Evolutionary conservation across 2,888 invertebrate genomes (phyloP).

Genomic region (Dynastes maya): DNA sequence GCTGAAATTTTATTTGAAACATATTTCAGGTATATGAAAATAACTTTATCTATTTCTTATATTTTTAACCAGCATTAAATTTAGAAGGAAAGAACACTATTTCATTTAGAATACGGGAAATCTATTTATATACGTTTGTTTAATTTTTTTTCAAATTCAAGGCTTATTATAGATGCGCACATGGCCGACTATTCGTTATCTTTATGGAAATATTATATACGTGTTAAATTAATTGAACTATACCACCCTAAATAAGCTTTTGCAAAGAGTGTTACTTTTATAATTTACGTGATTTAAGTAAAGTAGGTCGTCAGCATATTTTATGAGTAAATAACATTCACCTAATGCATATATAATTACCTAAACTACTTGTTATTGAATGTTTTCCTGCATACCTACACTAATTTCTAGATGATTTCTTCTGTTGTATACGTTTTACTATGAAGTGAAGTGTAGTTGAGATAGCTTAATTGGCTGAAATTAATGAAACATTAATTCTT

Average conservation of each 20-base stretch:
- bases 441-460: too few relatives aligned
- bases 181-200: too few relatives aligned
- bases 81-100: background rate
- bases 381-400: background rate
- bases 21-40: constrained; percentile 2
- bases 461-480: too few relatives aligned
- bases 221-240: too few relatives aligned
- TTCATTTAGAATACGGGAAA: background rate
- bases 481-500: too few relatives aligned
- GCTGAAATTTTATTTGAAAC: constrained; percentile 4
- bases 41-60: constrained; percentile 32
- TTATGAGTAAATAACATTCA: constrained; percentile 3
- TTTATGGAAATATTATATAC: background rate
- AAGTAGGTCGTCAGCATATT: background rate
- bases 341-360: constrained; percentile 7
- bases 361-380: background rate
- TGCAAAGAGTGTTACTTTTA: too few relatives aligned
- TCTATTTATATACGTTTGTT: constrained; percentile 24
- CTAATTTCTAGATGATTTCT: too few relatives aligned
- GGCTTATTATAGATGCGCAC: background rate
- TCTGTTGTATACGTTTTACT: too few relatives aligned
- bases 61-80: constrained; percentile 7
- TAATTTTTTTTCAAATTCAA: constrained; percentile 1
- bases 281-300: too few relatives aligned
- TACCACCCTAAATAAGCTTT: too few relatives aligned